phyloP scores from a whole-genome alignment of 2,797 vertebrate species.

The Periophthalmus magnuspinnatus region DNA sequence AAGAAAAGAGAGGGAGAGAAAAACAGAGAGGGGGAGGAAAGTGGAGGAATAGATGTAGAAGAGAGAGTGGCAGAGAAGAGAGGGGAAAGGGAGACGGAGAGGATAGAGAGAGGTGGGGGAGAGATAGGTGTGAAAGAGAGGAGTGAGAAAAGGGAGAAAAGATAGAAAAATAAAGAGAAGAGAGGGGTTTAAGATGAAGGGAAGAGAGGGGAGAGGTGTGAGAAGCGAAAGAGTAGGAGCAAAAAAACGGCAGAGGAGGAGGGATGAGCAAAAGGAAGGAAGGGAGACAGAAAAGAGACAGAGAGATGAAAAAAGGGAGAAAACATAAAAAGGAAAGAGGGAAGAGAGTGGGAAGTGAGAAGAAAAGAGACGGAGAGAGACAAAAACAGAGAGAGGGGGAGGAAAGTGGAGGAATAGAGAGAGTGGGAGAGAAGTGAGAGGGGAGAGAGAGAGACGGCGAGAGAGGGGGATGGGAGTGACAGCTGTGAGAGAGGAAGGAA shows the following conservation, averaged over 20 bases:
- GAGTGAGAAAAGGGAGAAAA: background rate
- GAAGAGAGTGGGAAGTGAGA: no score
- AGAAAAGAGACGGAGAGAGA: no score
- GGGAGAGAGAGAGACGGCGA: background rate
- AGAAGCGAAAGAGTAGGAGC: no score
- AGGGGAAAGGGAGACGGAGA: background rate
- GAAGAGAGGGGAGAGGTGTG: no score
- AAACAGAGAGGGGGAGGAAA: background rate
- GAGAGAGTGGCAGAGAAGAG: background rate
- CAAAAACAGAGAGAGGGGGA: background rate
- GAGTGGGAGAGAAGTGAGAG: background rate
- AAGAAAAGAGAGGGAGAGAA: background rate
- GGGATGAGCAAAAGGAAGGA: no score
- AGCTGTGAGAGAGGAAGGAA: no score
- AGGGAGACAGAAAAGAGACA: no score
- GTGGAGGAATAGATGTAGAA: no score
- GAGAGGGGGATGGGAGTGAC: background rate
- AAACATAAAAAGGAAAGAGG: no score
- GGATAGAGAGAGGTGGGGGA: background rate
- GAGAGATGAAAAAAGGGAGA: background rate
- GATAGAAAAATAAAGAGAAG: background rate
- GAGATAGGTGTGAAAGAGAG: no score
- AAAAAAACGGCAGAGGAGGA: no score
- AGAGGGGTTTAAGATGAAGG: no score
- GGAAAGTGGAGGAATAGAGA: background rate